Percentiles rank a stretch among this genome's conserved stretches.
phyloP scores from a whole-genome alignment of 2,113 vertebrate species.

The Nothoprocta perdicaria region DNA sequence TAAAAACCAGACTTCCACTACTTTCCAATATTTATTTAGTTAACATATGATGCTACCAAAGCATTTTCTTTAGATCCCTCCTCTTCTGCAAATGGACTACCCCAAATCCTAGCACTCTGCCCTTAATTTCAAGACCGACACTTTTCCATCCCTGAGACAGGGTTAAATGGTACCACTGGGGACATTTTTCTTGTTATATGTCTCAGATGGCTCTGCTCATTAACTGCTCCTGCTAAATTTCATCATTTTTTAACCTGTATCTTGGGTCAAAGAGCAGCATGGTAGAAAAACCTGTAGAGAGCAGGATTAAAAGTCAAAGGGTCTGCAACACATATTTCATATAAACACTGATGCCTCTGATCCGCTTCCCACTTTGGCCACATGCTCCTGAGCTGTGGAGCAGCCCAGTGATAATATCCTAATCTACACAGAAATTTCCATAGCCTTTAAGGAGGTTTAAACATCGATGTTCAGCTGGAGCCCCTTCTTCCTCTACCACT shows the following conservation, averaged over 20 bases:
- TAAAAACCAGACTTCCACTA: not conserved
- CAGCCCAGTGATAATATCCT: not conserved
- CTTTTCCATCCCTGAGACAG: not conserved
- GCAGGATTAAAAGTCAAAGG: not conserved
- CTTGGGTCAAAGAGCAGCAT: not conserved
- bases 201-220: not conserved
- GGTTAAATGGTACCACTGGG: not conserved
- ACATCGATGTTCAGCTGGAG: not conserved
- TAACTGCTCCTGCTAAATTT: not conserved
- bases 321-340: not conserved
- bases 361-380: not conserved
- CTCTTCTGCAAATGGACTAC: not conserved
- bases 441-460: not conserved
- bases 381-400: no score
- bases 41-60: not conserved
- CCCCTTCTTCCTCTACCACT: not conserved
- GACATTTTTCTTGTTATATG: fast-evolving
- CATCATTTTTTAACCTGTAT: not conserved
- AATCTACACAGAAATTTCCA: not conserved
- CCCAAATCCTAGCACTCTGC: not conserved
- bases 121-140: not conserved
- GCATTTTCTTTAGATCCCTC: not conserved
- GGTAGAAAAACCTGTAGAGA: not conserved
- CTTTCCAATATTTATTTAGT: not conserved
- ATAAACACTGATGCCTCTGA: not conserved